A percentile compares a stretch with the other conserved stretches of the same genome.
Conservation (phyloP, 2,797 vertebrate genomes). For the Simalia tracyae region DNA sequence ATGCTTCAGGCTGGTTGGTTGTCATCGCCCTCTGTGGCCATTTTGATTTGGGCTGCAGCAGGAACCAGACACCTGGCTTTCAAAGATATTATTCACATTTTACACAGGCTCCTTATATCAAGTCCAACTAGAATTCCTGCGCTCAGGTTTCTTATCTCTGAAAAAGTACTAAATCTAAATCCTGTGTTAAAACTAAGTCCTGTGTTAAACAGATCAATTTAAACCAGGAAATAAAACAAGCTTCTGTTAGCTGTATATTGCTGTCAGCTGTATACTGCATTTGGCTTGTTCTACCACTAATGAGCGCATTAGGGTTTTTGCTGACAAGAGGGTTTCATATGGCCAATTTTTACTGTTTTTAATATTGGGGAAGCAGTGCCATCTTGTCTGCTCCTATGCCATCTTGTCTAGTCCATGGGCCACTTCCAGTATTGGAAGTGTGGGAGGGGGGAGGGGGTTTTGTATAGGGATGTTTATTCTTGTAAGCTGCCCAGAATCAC, state of each 20-base stretch:
- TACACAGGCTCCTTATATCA: neutral
- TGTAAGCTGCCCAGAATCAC: too few species aligned
- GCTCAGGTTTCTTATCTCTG: neutral
- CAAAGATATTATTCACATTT: neutral
- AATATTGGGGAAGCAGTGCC: neutral
- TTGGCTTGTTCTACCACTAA: neutral
- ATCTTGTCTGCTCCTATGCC: neutral
- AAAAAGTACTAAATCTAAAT: neutral
- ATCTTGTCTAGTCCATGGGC: neutral
- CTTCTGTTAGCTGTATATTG: neutral
- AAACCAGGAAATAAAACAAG: neutral
- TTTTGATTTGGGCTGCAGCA: neutral
- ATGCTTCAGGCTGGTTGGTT: neutral
- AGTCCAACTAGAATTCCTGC: neutral
- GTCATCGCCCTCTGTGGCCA: neutral
- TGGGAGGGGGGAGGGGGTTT: too few species aligned
- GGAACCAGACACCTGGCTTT: neutral
- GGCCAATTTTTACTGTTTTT: neutral
- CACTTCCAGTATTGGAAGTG: neutral
- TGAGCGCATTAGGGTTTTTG: neutral
- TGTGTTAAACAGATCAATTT: neutral
- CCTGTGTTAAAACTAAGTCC: too few species aligned
- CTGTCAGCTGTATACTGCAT: neutral
- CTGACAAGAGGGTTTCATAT: neutral
- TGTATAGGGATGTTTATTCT: too few species aligned